Evolutionary conservation across 2,888 invertebrate species (phyloP), one percentile per base, ranked within the genome.

Genomic region (Noctua fimbriata): DNA sequence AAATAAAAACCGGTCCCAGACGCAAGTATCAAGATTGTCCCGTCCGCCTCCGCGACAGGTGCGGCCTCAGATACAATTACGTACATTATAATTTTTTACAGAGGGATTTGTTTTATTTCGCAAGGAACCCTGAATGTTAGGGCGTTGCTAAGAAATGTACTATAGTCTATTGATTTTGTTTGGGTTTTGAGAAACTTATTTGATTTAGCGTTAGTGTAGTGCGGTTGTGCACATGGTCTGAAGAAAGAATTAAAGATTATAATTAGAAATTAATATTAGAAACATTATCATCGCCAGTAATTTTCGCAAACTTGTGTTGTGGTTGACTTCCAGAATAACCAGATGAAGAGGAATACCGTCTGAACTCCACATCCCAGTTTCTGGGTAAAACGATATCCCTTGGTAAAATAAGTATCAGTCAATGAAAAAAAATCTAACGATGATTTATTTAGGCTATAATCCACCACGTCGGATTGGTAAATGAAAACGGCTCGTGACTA

Each of bases 21-120:
- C 47, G 28, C 60, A 80, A 89, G 88, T 83, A 89, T 87, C 89
- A 87, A 89, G 72, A 81, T 7, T 0, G n/a, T 14, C 1, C n/a
- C 18, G 66, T 75, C 78, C 58, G 0, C 14, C 28, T 69, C 41
- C 41, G 69, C 72, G 74, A 41, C 89, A 89, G 88, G 89, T 89
- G 87, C 83, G 86, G 89, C 89, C 91, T 83, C 79, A 87, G 89
- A 92, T 91, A 93, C 94, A 94, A 93, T 94, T 94, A 94, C 93
- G 87, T 83, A 89, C 89, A 90, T 92, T 93, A 94, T 94, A 94
- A 93, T 94, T 92, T 92, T 92, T 92, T 92, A 92, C 91, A 88
- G 90, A 90, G 86, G 84, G 87, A 86, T 92, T 91, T 90, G 89
- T 91, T 91, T 91, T 89, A 89, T 91, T 92, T 88, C 78, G 65